These are phyloP conservation scores for Platichthys flesus DNA, from an alignment of 2,113 vertebrate species.

Conservation along the genomic window DNA sequence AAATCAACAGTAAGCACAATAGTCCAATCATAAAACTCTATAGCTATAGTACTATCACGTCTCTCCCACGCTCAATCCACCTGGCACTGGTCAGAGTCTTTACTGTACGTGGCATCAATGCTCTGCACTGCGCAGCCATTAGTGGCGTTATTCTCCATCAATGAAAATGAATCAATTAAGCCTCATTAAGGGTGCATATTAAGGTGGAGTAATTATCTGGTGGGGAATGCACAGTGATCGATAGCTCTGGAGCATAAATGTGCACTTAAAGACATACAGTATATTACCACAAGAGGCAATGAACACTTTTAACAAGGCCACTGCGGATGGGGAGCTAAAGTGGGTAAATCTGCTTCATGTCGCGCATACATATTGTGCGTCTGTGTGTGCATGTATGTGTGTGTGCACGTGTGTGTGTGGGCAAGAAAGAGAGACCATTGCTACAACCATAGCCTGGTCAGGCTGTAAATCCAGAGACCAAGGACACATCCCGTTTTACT, in stretches of 20 bases:
- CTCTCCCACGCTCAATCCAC: constrained; percentile 66
- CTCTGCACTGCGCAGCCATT: constrained; percentile 66
- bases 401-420: constrained; percentile 41
- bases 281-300: constrained; percentile 78
- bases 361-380: constrained; percentile 36
- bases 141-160: constrained; percentile 73
- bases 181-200: constrained; percentile 79
- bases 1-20: constrained; percentile 86
- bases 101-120: constrained; percentile 64
- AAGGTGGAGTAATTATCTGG: constrained; percentile 77
- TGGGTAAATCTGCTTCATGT: constrained; percentile 63
- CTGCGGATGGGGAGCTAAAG: constrained; percentile 47
- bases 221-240: constrained; percentile 73
- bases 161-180: constrained; percentile 81
- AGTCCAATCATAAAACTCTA: constrained; percentile 80
- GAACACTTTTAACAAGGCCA: constrained; percentile 77
- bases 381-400: constrained; percentile 37
- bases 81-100: constrained; percentile 72
- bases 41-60: constrained; percentile 50
- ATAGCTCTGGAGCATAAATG: constrained; percentile 76
- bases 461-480: constrained; percentile 79
- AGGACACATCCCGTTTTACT: constrained; percentile 80
- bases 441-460: constrained; percentile 49
- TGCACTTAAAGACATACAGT: constrained; percentile 76
- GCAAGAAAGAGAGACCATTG: constrained; percentile 32